Evolutionary conservation across 2,113 vertebrate genomes (phyloP), one percentile per base, ranked within the genome.

Genomic region (Petaurus breviceps): DNA sequence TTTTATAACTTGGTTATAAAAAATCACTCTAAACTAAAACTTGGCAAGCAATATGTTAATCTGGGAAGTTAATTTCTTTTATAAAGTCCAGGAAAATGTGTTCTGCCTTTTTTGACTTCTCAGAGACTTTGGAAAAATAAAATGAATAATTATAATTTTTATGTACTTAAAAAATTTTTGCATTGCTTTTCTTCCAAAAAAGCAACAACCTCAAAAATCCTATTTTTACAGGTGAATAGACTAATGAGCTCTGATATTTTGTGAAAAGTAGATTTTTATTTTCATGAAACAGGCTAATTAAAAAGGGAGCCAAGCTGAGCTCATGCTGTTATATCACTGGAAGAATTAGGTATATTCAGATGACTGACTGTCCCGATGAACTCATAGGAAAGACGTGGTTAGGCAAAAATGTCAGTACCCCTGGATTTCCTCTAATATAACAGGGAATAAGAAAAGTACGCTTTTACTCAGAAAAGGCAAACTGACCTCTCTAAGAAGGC

Each of bases 1-100:
- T 98, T 98, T 97, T 98, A 92, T 91, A 94, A 98, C 92, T 57
- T 95, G 49, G 89, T 46, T 98, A 96, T 96, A 97, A 98, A 98
- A 97, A 96, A 95, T 98, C 93, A 97, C 93, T 97, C 93, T 94
- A 96, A 97, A 95, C 96, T 94, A 37, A 97, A 97, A 96, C 91
- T 98, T 98, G 96, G 91, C 95, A 98, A 98, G 96, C 55, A 94
- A 90, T 91, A 37, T 96, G 95, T 97, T 96, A 96, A 98, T 96
- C 95, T 96, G 0, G 22, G 95, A 97, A 98, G 96, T 97, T 97
- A 97, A 96, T 98, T 98, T 98, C 46, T 97, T 98, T 93, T 98
- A 96, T 98, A 96, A 97, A 96, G 90, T 98, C 98, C 94, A 97
- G 28, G 93, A 96, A 97, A 97, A 98, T 98, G 96, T 96, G 28